Evolutionary conservation across 1,140 invertebrate genomes (phyloP), one percentile per base, ranked within the genome.

Genomic region (Acromyrmex heyeri): DNA sequence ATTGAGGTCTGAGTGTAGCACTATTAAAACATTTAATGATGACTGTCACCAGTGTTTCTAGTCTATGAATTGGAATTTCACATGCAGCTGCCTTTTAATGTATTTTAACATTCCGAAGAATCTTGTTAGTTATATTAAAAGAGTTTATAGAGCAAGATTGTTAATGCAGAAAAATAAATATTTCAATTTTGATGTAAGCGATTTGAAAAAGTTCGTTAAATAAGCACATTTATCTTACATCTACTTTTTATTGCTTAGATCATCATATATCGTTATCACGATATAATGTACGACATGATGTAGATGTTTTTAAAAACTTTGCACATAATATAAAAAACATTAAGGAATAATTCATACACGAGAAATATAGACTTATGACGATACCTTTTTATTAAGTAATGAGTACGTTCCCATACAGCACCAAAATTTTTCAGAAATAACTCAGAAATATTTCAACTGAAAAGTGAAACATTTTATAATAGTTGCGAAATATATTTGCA

Each of bases 51-150:
- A 24, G 21, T 34, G 27, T 82, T 69, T 81, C 79, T 82, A 82
- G 67, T 82, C 79, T 16, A 57, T n/a, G 24, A 73, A 14, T 48
- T 73, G 55, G 27, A 82, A 82, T 59, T 82, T 59, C 12, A 82
- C 18, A 18, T 61, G 34, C 38, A 82, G 67, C 79, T 70, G 50
- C 21, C 44, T 81, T 81, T 81, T 61, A 72, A 73, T 82, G 12
- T 72, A 61, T 82, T n/a, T 73, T 82, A 82, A 82, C 79, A 82
- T 82, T 82, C 79, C 79, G 67, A 73, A 8, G 4, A 70, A 59
- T 72, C 18, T 82, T 73, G 44, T 82, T 82, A 82, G 30, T 82
- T 69, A 48, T 48, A 73, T 34, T 73, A 59, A 48, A 73, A 82
- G 67, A 82, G 24, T 82, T 82, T 82, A 82, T 73, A 24, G 18